Evolutionary conservation across 2,888 invertebrate species (phyloP).

Genomic region (Tricholauxania praeusta): DNA sequence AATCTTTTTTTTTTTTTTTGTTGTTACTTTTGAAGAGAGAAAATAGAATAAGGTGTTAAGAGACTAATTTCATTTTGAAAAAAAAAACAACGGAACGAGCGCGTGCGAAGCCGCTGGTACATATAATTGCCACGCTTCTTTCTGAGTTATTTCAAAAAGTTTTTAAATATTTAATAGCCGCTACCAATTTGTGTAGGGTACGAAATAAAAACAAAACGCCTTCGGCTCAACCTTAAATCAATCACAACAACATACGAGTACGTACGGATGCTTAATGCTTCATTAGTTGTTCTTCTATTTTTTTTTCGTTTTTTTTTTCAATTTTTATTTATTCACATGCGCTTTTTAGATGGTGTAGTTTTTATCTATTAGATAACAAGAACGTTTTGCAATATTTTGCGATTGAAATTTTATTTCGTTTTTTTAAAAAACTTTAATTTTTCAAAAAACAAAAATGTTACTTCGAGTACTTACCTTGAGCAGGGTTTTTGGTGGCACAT

Average conservation of each 20-base stretch:
- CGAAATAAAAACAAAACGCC: neutral
- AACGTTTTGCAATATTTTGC: conserved; percentile 11
- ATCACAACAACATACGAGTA: conserved; percentile 49
- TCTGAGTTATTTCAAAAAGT: too few species aligned
- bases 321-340: conserved; percentile 17
- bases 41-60: too few species aligned
- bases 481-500: conserved; percentile 58
- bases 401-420: neutral
- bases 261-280: conserved; percentile 26
- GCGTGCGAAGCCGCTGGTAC: too few species aligned
- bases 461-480: conserved; percentile 57
- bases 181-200: neutral
- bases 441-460: conserved; percentile 36
- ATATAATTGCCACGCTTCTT: too few species aligned
- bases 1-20: too few species aligned
- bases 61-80: too few species aligned
- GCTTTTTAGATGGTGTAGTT: conserved; percentile 17
- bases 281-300: conserved; percentile 28
- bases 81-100: too few species aligned
- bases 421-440: neutral
- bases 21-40: too few species aligned
- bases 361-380: conserved; percentile 34
- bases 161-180: too few species aligned
- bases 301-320: conserved; percentile 23
- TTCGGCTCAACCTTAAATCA: conserved; percentile 58